These are phyloP conservation scores for Drosophila melanocephala DNA, from an alignment of 2,888 invertebrate species.

Conservation along the genomic window DNA sequence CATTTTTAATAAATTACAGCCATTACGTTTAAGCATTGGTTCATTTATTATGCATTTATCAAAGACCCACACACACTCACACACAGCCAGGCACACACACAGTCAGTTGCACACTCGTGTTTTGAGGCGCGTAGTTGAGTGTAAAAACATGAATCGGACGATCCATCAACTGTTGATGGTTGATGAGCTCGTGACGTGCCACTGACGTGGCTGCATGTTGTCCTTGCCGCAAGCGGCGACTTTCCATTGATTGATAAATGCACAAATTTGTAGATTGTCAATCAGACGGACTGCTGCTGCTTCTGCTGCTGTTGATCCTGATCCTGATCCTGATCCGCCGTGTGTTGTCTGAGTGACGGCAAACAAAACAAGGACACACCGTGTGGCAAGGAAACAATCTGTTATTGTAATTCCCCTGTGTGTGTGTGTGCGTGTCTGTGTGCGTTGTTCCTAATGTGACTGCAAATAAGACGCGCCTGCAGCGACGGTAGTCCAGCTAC, in stretches of 20 bases:
- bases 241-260: constrained; percentile 73
- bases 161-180: constrained; percentile 61
- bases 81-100: constrained; percentile 6
- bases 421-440: neutral
- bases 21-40: neutral
- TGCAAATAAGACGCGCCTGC: constrained; percentile 72
- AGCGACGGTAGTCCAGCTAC: constrained; percentile 61
- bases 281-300: constrained; percentile 37
- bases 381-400: constrained; percentile 50
- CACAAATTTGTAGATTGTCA: constrained; percentile 77
- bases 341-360: constrained; percentile 50
- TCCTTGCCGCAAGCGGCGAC: constrained; percentile 44
- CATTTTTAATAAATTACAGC: constrained; percentile 9
- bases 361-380: constrained; percentile 57
- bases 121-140: constrained; percentile 59
- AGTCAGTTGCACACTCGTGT: constrained; percentile 27
- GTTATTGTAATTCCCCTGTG: constrained; percentile 44
- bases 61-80: constrained; percentile 1
- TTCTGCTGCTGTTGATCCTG: constrained; percentile 1
- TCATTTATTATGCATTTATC: constrained; percentile 19
- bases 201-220: constrained; percentile 35
- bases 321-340: constrained; percentile 51
- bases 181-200: constrained; percentile 13
- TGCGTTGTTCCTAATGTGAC: constrained; percentile 53
- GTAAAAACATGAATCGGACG: constrained; percentile 70